Conservation (phyloP, 2,113 vertebrate species). For the Pipa parva region DNA sequence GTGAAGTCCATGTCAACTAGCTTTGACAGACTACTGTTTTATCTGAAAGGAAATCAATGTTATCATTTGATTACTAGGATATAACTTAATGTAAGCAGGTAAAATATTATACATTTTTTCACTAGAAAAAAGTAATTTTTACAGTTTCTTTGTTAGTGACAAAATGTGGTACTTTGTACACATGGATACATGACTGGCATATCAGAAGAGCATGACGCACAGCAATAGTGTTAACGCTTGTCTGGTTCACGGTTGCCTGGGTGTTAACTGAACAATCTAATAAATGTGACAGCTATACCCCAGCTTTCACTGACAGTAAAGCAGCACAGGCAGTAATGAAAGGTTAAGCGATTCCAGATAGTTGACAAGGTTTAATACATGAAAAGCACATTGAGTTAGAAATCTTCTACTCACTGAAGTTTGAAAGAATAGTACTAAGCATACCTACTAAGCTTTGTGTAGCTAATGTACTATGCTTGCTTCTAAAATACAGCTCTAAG, state of each 20-base stretch:
- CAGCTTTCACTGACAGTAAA: slow-evolving; percentile 81
- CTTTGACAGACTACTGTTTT: too few relatives aligned
- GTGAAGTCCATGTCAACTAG: too few relatives aligned
- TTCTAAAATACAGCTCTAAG: slow-evolving; percentile 63
- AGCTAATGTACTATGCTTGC: too few relatives aligned
- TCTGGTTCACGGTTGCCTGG: slow-evolving; percentile 88
- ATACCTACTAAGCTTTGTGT: too few relatives aligned
- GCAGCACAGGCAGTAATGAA: slow-evolving; percentile 92
- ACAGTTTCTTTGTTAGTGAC: slow-evolving; percentile 54
- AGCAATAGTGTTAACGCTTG: slow-evolving; percentile 70
- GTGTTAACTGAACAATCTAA: slow-evolving; percentile 96
- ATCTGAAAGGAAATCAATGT: too few relatives aligned
- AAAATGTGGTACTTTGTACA: slow-evolving; percentile 92
- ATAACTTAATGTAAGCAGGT: too few relatives aligned
- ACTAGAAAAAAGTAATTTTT: not conserved
- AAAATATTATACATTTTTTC: too few relatives aligned
- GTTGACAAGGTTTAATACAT: slow-evolving; percentile 96
- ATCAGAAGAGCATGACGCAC: slow-evolving; percentile 67
- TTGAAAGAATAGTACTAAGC: slow-evolving; percentile 82
- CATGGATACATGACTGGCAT: slow-evolving; percentile 77
- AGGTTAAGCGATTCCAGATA: slow-evolving; percentile 98
- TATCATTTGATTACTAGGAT: too few relatives aligned
- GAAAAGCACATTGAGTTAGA: slow-evolving; percentile 72
- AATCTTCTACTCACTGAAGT: slow-evolving; percentile 50
- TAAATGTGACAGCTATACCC: slow-evolving; percentile 97